Percentiles rank a stretch among this genome's conserved stretches.
These are phyloP conservation scores for Pantala flavescens DNA, from an alignment of 1,140 invertebrate species.

Conservation along the genomic window DNA sequence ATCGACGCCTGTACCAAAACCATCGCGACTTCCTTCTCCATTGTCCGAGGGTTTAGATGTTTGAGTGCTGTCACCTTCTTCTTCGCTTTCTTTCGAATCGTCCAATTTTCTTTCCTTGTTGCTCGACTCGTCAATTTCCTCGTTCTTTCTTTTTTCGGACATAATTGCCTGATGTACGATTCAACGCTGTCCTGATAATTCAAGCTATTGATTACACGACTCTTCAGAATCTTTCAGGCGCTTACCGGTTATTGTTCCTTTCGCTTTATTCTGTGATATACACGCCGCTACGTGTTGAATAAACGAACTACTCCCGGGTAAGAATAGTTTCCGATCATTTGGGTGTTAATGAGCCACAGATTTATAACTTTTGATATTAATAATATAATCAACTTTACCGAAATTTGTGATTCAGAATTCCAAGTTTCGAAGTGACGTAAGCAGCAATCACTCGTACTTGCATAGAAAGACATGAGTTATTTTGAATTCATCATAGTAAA, in stretches of 20 bases:
- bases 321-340: background rate
- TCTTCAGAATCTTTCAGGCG: background rate
- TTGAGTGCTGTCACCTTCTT: background rate
- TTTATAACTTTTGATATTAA: no score
- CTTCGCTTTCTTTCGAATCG: background rate
- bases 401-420: no score
- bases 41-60: background rate
- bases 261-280: conserved; percentile 3
- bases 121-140: background rate
- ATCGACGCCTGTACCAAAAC: background rate
- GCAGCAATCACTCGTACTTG: no score
- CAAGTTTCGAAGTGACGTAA: no score
- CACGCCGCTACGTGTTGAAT: conserved; percentile 7
- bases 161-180: background rate
- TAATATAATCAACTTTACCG: no score
- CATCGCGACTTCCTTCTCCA: conserved; percentile 7
- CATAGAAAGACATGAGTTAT: no score
- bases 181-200: background rate
- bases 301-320: conserved; percentile 4
- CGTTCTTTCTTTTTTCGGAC: background rate
- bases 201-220: conserved; percentile 1
- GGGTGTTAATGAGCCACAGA: background rate
- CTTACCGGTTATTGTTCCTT: conserved; percentile 9
- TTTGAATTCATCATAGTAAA: background rate
- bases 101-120: background rate